Percentiles rank a stretch among this genome's conserved stretches.
phyloP scores from a whole-genome alignment of 1,140 invertebrate species.

The Dinoponera quadriceps region DNA sequence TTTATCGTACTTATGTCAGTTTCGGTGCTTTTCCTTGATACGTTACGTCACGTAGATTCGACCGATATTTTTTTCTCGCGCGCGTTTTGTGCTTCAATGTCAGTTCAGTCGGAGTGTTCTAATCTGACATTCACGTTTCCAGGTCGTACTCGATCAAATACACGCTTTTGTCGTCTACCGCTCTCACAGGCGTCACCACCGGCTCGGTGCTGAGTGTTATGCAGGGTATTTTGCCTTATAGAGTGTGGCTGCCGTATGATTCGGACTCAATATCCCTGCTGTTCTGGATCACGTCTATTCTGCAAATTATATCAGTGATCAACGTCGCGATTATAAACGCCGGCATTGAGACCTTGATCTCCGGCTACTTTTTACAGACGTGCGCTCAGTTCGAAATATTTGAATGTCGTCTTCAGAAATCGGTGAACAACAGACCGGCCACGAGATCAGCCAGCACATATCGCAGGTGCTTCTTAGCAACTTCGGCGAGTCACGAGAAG shows the following conservation, averaged over 20 bases:
- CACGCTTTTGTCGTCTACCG: background rate
- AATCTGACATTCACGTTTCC: conserved; percentile 1
- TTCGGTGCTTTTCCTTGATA: too few relatives aligned
- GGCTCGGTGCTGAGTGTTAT: conserved; percentile 12
- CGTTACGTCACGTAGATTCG: too few relatives aligned
- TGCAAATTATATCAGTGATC: conserved; percentile 15
- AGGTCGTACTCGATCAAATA: conserved; percentile 15
- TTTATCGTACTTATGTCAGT: too few relatives aligned
- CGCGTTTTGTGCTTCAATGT: background rate
- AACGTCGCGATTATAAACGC: conserved; percentile 5
- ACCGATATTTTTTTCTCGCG: too few relatives aligned
- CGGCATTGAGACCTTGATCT: conserved; percentile 56
- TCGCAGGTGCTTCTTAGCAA: too few relatives aligned
- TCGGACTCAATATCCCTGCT: background rate
- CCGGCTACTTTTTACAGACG: conserved; percentile 57
- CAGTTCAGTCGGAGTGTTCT: too few relatives aligned
- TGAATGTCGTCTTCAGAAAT: conserved; percentile 44
- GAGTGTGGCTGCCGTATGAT: conserved; percentile 60
- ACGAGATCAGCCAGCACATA: background rate
- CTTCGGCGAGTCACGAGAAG: background rate
- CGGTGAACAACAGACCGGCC: background rate
- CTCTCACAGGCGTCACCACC: background rate
- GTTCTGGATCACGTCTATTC: conserved; percentile 41
- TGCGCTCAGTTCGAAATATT: conserved; percentile 64
- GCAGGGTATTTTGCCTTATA: conserved; percentile 18